Percentiles rank a stretch among this genome's conserved stretches.
phyloP scores from a whole-genome alignment of 2,113 vertebrate genomes.

The Sarotherodon lohbergeri region DNA sequence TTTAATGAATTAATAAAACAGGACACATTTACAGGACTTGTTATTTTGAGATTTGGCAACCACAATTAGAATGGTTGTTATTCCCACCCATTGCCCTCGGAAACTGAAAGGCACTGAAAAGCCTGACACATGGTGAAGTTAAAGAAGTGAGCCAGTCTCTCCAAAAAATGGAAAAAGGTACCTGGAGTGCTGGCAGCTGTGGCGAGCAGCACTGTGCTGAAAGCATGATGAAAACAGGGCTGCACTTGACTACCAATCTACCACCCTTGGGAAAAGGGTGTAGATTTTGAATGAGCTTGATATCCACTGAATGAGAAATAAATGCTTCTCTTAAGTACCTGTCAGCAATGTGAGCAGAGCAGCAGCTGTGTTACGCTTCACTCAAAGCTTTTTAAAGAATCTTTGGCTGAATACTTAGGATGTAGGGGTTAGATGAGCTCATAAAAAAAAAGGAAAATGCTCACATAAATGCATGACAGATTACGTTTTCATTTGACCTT shows the following conservation, averaged over 20 bases:
- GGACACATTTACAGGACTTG: neutral
- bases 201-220: neutral
- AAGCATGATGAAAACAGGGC: conserved; percentile 27
- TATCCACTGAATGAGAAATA: conserved; percentile 61
- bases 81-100: neutral
- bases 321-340: conserved; percentile 55
- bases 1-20: neutral
- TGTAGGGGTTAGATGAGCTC: conserved; percentile 16
- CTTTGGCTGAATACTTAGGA: neutral
- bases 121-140: neutral
- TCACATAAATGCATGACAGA: conserved; percentile 1
- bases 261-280: conserved; percentile 10
- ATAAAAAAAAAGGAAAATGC: neutral
- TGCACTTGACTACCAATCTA: conserved; percentile 33
- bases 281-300: conserved; percentile 58
- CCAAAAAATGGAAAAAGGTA: neutral
- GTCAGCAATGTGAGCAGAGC: conserved; percentile 37
- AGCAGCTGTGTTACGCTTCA: conserved; percentile 42
- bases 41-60: neutral
- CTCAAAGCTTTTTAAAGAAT: conserved; percentile 28
- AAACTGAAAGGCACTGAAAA: neutral
- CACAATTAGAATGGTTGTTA: neutral
- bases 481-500: conserved; percentile 13
- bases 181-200: conserved; percentile 52
- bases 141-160: neutral